A percentile compares a stretch with the other conserved stretches of the same genome.
Conservation (phyloP, 2,888 invertebrate species). For the Phyto melanocephala region DNA sequence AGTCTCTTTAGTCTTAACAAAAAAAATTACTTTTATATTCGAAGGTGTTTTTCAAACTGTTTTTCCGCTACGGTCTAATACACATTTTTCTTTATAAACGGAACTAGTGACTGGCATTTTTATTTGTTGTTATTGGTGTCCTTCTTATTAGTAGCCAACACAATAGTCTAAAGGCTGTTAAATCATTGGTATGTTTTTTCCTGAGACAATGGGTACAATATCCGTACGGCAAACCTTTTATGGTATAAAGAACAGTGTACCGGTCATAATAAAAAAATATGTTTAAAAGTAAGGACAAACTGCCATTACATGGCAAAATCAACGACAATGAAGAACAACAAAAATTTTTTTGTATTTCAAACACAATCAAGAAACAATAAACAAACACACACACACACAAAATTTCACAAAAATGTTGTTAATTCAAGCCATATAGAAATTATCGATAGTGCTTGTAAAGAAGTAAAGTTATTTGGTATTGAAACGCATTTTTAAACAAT, state of each 20-base stretch:
- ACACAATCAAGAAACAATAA: background rate
- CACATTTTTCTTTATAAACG: too few relatives aligned
- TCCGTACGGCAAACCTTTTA: slow-evolving; percentile 25
- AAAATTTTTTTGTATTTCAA: slow-evolving; percentile 27
- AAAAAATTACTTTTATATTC: too few relatives aligned
- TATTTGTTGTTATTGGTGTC: slow-evolving; percentile 6
- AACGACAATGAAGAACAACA: background rate
- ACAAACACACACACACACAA: background rate
- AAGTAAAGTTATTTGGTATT: too few relatives aligned
- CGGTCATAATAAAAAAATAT: background rate
- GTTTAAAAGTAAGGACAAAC: background rate
- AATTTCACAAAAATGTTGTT: background rate
- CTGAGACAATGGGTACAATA: slow-evolving; percentile 41
- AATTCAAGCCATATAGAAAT: too few relatives aligned
- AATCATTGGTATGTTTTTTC: slow-evolving; percentile 45
- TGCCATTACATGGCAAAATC: background rate
- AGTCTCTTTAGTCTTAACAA: too few relatives aligned
- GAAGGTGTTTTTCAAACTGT: too few relatives aligned
- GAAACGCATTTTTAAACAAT: too few relatives aligned
- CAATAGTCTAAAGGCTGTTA: slow-evolving; percentile 39
- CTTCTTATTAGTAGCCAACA: slow-evolving; percentile 32
- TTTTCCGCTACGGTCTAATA: too few relatives aligned
- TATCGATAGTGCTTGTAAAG: too few relatives aligned
- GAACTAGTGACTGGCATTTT: background rate
- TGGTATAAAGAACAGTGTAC: background rate